Base-by-base conservation (phyloP, 53 echinoderm and acorn worm species). In the Paelopatides confundens region DNA sequence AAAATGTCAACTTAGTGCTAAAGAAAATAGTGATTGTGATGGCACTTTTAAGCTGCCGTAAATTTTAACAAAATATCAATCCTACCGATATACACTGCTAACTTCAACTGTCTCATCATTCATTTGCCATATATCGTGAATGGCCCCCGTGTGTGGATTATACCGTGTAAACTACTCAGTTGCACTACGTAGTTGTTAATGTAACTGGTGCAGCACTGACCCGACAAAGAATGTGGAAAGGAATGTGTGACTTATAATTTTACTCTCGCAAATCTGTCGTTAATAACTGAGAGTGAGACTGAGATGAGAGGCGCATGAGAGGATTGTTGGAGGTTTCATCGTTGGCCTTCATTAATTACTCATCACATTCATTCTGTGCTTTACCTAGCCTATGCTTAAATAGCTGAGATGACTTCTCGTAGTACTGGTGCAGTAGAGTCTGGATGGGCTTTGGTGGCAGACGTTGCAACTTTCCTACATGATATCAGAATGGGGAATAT, bases 401-500 rank as follows among this genome's bases (percentile, higher is more conserved):
- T 78, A 78, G 78, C 78, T 13, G 78, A 78, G 49, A 78, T 78
- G 78, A 39, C 31, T 78, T 48, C 48, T 50, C 27, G 31, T 27
- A 78, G 46, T 33, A 78, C n/a, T 52, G 14, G 48, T 48, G 48
- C 78, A 78, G 78, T 49, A 29, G 78, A 78, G 78, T 78, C 78
- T 48, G 78, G 32, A 46, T 5, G 17, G 17, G 24, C 49, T 49
- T 31, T 48, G 31, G 50, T 50, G 28, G 78, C 78, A 49, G 21
- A 78, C 48, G 52, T 78, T 46, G 78, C 78, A 9, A 23, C 24
- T 27, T 78, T 78, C 27, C 52, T 78, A 78, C 78, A 78, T 39
- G 78, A 78, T 31, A 52, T 78, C 31, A 78, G 90, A 15, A 90
- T 86, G 86, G 90, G 90, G 32, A 77, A 62, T 78, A 79, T 90